Evolutionary conservation across 2,888 invertebrate species (phyloP).

Genomic region (Pterostichus niger): DNA sequence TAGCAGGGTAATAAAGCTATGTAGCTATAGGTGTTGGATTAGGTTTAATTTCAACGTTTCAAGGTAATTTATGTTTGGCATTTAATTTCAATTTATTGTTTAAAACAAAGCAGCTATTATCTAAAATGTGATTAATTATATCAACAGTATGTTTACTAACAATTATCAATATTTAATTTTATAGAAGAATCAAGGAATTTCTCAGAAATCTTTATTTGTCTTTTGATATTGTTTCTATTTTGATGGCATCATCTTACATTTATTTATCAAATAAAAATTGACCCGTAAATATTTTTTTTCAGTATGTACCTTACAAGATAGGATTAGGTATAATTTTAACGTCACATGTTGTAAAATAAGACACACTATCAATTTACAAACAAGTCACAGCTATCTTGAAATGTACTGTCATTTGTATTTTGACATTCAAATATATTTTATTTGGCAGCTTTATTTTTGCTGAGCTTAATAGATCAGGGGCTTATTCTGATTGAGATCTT

Average conservation of each 20-base stretch:
- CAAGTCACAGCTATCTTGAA: no score
- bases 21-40: conserved; percentile 5
- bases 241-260: background rate
- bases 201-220: conserved; percentile 10
- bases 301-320: no score
- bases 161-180: background rate
- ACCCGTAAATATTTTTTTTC: no score
- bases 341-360: no score
- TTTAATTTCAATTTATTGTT: conserved; percentile 32
- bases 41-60: conserved; percentile 19
- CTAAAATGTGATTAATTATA: background rate
- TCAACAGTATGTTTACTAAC: conserved; percentile 12
- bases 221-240: conserved; percentile 20
- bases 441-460: no score
- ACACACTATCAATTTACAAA: no score
- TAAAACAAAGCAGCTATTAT: background rate
- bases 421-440: no score
- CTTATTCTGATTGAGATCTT: no score
- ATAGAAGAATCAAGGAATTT: background rate
- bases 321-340: no score
- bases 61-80: conserved; percentile 41
- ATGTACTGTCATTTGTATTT: no score
- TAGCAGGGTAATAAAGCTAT: conserved; percentile 22
- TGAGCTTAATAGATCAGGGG: no score
- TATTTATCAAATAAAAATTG: no score